These are phyloP conservation scores for Rhagologus leucostigma DNA, from an alignment of 2,113 vertebrate species.

Conservation along the genomic window DNA sequence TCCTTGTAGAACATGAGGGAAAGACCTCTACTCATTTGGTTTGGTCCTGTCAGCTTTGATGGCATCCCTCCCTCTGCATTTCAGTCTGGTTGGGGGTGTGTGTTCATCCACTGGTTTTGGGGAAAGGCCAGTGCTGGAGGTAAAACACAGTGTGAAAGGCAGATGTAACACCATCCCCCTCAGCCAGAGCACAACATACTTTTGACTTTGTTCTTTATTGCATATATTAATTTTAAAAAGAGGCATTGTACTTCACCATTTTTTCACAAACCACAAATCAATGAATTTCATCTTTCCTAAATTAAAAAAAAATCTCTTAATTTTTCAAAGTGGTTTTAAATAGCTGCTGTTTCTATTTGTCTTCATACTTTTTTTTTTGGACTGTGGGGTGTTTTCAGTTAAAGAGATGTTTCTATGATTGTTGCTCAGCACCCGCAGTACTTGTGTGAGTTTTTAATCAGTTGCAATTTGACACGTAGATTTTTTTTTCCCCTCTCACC, in stretches of 20 bases:
- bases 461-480: background rate
- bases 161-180: background rate
- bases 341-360: background rate
- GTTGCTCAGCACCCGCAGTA: background rate
- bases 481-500: background rate
- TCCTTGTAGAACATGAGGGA: accelerated
- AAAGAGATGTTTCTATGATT: background rate
- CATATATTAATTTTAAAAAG: background rate
- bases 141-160: background rate
- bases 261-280: background rate
- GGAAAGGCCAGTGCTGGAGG: background rate
- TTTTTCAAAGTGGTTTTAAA: background rate
- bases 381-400: background rate
- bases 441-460: background rate
- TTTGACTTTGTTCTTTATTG: background rate
- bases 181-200: background rate
- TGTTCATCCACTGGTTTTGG: background rate
- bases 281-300: background rate
- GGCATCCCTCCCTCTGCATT: background rate
- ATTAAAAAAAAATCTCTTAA: background rate
- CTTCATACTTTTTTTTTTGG: background rate
- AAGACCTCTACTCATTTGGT: background rate
- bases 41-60: background rate
- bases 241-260: background rate
- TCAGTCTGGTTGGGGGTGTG: accelerated